Evolutionary conservation across 2,797 vertebrate species (phyloP), one percentile per base, ranked within the genome.

Genomic region (Anguilla obscura): DNA sequence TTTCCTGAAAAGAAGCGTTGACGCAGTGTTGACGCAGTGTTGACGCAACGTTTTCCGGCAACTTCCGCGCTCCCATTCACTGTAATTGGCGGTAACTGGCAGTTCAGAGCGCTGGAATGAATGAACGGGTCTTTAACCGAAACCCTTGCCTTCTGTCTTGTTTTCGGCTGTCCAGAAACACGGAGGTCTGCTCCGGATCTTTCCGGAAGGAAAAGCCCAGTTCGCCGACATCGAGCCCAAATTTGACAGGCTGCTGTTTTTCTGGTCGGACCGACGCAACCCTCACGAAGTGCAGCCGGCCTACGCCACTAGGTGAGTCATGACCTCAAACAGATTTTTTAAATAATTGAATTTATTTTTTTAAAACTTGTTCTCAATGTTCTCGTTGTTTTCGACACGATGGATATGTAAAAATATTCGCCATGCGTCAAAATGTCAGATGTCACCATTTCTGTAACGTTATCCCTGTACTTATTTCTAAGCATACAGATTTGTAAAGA

Each of bases 281-380:
- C 99, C 99, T 92, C 99, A 99, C 89, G 99, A 99, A 96, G 99
- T 99, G 90, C 99, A 99, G 93, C 97, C 98, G 88, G 98, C 99
- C 89, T 97, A 96, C 91, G 94, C 96, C 93, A 99, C 98, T 94
- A 98, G 99, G 98, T 99, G 93, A 90, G 96, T 86, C 4, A 76
- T n/a, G 12, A 5, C 4, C 27, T 40, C 2, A 36, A 52, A 48
- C 56, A n/a, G 21, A n/a, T 66, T 24, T 24, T 24, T 27, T 66
- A 66, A n/a, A 27, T 27, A n/a, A n/a, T 27, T 66, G 21, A 24
- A n/a, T 12, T 30, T 40, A 3, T 40, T 40, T 36, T 36, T 36
- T 36, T 36, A 2, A 36, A 36, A 36, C 36, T 40, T 3, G 36
- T 40, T n/a, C 27, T 7, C 7, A 8, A 10, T 69, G 24, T 27